Evolutionary conservation across 2,888 invertebrate genomes (phyloP), one percentile per base, ranked within the genome.

Genomic region (Sipha maydis): DNA sequence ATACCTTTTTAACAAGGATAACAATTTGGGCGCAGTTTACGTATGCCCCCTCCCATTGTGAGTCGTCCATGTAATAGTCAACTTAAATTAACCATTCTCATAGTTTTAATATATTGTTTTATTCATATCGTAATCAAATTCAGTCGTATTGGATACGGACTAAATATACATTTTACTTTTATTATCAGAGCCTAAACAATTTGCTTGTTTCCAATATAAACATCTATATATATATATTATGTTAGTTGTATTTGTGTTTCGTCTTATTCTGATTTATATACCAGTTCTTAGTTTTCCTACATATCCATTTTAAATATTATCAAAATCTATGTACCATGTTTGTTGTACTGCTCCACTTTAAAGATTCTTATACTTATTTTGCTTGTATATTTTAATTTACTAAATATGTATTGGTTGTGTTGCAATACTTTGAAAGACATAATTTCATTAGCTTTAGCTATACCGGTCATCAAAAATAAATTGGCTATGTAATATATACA

Each of bases 1-100:
- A n/a, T n/a, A n/a, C n/a, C n/a, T n/a, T n/a, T n/a, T n/a, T n/a
- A n/a, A n/a, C n/a, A n/a, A n/a, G n/a, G n/a, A n/a, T n/a, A n/a
- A n/a, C n/a, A n/a, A n/a, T n/a, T n/a, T n/a, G n/a, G n/a, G n/a
- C n/a, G n/a, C n/a, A n/a, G n/a, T n/a, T n/a, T n/a, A n/a, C n/a
- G n/a, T n/a, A n/a, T n/a, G n/a, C n/a, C n/a, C n/a, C n/a, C n/a
- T n/a, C n/a, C n/a, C n/a, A n/a, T n/a, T n/a, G n/a, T n/a, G n/a
- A 9, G n/a, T 77, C 67, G 28, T 77, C 28, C 5, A 77, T 85
- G 5, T 77, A 85, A 5, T 85, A 77, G 3, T 77, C 85, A 4
- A 85, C 19, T 48, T 77, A 11, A 69, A 85, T 77, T 77, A 85
- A 31, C 77, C 77, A 9, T 85, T 67, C 25, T 85, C 85, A 48